Evolutionary conservation across 2,113 vertebrate species (phyloP), one percentile per base, ranked within the genome.

Genomic region (Microtus pennsylvanicus): DNA sequence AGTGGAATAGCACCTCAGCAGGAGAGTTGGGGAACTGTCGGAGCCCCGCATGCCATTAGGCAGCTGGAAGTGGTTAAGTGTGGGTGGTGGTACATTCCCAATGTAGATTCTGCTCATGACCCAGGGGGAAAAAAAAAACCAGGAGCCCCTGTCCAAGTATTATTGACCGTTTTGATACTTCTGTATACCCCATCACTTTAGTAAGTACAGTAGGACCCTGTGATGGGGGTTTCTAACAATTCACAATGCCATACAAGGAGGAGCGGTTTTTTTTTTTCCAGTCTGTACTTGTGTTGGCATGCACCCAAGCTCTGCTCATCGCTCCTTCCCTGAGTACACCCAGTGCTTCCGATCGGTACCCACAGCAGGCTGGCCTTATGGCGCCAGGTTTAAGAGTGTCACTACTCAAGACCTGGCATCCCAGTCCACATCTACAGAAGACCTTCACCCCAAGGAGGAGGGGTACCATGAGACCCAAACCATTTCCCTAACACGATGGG

Each of bases 1-100:
- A 14, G 7, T 47, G 2, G 35, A 24, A 10, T 16, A 2, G 12
- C 75, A 19, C 26, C 11, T 0, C 3, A 0, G 7, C 12, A 0
- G 2, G 2, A 82, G 30, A 10, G n/a, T 33, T 19, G 16, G 6
- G 26, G 11, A 4, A 35, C 28, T 72, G 7, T 33, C 3, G 38
- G 47, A 55, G 12, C n/a, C 58, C 0, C 3, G 11, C 33, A 21
- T 33, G 13, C 7, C 12, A 4, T n/a, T 47, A n/a, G 16, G 35
- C 3, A 3, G 21, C 5, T 21, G 35, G 45, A 22, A 38, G 7
- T 52, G 22, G 3, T 47, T n/a, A 22, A 8, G 4, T 33, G 10
- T n/a, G 12, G n/a, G 11, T 16, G 47, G 7, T 24, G 6, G 4
- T 28, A 2, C 5, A 16, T 87, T 61, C 38, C 26, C 28, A 30